A percentile compares a stretch with the other conserved stretches of the same genome.
phyloP scores from a whole-genome alignment of 2,113 vertebrate species.

The Sinosuthora webbiana region DNA sequence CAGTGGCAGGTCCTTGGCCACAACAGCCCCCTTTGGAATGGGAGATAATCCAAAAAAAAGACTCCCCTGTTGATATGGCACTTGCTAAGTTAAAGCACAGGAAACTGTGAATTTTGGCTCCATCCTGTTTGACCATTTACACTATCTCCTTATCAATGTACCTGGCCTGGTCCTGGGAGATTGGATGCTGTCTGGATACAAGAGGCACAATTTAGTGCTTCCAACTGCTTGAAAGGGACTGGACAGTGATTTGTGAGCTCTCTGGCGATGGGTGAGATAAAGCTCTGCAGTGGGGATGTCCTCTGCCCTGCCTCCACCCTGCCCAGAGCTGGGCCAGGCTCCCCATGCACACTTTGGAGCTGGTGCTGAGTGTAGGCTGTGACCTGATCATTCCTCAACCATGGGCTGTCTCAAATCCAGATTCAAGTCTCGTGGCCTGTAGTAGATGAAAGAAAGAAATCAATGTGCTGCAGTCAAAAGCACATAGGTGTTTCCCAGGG shows the following conservation, averaged over 20 bases:
- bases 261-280: conserved; percentile 47
- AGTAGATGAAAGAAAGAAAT: no score
- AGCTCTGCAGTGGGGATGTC: not conserved
- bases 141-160: conserved; percentile 19
- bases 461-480: not conserved
- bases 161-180: conserved; percentile 25
- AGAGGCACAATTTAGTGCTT: conserved; percentile 41
- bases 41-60: not conserved
- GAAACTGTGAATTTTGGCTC: conserved; percentile 33
- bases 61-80: not conserved
- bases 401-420: not conserved
- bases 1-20: not conserved
- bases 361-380: not conserved
- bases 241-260: conserved; percentile 31
- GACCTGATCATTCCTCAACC: not conserved
- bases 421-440: not conserved
- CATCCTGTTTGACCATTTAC: conserved; percentile 21
- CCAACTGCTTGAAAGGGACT: conserved; percentile 3
- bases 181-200: not conserved
- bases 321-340: not conserved
- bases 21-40: not conserved
- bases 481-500: not conserved
- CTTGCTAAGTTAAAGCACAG: conserved; percentile 19
- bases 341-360: not conserved
- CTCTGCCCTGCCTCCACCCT: not conserved